Percentiles rank a stretch among this genome's conserved stretches.
Conservation (phyloP, 2,888 invertebrate species). For the Lathronympha strigana region DNA sequence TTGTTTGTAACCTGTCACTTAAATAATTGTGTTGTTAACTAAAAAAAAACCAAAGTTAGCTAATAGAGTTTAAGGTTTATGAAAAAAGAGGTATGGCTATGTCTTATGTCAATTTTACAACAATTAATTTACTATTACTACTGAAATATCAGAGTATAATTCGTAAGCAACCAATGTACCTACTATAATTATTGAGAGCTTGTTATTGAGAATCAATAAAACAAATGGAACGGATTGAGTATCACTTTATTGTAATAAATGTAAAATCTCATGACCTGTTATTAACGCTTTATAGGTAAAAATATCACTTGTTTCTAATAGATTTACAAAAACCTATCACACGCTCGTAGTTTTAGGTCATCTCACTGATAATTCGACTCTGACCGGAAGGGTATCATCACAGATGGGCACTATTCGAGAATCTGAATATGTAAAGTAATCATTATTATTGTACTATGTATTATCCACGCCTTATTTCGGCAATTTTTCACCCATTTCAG, state of each 20-base stretch:
- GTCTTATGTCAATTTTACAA: no score
- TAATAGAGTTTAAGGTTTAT: no score
- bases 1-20: no score
- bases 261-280: slow-evolving; percentile 42
- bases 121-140: not conserved
- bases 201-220: slow-evolving; percentile 20
- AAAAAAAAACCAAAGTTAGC: no score
- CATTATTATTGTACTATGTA: slow-evolving; percentile 28
- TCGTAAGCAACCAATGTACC: slow-evolving; percentile 9
- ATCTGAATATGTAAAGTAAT: not conserved
- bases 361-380: slow-evolving; percentile 16
- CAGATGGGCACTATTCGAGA: not conserved
- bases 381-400: slow-evolving; percentile 11
- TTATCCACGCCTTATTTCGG: not conserved
- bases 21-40: no score
- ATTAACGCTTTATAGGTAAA: slow-evolving; percentile 37
- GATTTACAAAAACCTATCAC: slow-evolving; percentile 33
- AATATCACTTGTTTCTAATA: slow-evolving; percentile 36
- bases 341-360: slow-evolving; percentile 24
- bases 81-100: no score
- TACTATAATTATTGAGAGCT: slow-evolving; percentile 16
- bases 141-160: not conserved
- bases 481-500: slow-evolving; percentile 7
- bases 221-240: slow-evolving; percentile 33
- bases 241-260: slow-evolving; percentile 43